Conservation (phyloP, 2,113 vertebrate genomes). For the Ovibos moschatus region DNA sequence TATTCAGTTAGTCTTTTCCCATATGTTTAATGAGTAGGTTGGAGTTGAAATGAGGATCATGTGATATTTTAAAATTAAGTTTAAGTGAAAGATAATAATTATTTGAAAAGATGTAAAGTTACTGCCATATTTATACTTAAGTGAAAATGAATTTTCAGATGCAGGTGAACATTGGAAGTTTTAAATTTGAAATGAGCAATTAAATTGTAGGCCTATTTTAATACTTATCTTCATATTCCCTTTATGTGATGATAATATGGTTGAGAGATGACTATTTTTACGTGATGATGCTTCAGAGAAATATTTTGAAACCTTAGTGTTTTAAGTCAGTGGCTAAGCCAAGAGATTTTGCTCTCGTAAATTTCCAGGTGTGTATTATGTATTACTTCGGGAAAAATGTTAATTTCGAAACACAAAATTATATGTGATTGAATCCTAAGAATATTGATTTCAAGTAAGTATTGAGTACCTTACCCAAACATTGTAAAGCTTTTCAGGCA, state of each 20-base stretch:
- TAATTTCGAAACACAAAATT: not conserved
- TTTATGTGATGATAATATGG: not conserved
- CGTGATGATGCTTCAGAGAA: not conserved
- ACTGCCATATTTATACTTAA: not conserved
- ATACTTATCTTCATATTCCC: not conserved
- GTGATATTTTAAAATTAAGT: not conserved
- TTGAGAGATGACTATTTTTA: not conserved
- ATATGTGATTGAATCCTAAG: not conserved
- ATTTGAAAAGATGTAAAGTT: not conserved
- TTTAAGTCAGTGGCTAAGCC: not conserved
- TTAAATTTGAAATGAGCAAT: not conserved
- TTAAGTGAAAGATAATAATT: not conserved
- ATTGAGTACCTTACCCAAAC: not conserved
- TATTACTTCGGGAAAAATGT: not conserved
- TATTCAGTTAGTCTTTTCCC: not conserved
- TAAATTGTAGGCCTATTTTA: not conserved
- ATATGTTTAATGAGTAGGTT: not conserved
- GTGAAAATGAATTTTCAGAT: not conserved
- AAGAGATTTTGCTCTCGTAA: not conserved
- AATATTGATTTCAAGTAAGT: not conserved
- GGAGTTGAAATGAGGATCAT: not conserved
- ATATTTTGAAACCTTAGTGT: not conserved
- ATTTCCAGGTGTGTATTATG: not conserved
- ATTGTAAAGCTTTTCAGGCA: not conserved
- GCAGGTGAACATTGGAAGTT: not conserved